Base-by-base conservation (phyloP, 64 coral and sea anemone genomes). In the Pocillopora damicornis region DNA sequence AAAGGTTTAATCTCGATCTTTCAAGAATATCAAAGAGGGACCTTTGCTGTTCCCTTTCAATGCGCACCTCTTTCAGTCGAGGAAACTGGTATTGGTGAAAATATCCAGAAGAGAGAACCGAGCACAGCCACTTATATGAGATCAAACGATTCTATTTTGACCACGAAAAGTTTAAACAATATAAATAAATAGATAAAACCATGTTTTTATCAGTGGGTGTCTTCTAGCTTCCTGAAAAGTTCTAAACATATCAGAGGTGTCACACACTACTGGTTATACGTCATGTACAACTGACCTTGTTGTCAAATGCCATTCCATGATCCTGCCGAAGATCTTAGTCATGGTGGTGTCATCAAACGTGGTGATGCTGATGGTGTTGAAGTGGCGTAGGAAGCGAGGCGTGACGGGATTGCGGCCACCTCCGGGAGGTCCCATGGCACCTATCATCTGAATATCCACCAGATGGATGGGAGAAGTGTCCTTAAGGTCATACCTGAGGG, bases 261-360 rank as follows among this genome's bases (percentile, higher is more conserved):
- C 83, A 18, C 57, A 56, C 75, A 51, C 42, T 1, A 51, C 42
- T 51, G 7, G 42, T 51, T 51, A 61, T 18, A 6, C 75, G 51
- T 22, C 36, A 17, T 59, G 15, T 60, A 61, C n/a, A 88, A 83
- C 42, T 51, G 88, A 99, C 97, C 89, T 99, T 84, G 93, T 99
- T 57, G 88, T 91, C n/a, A 99, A 86, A 68, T 99, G 97, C 97
- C 97, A 99, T 65, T 99, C 91, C 85, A 99, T 95, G 63, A 99
- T 94, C 88, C 97, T 89, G 73, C 97, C 86, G 74, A 99, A 99
- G 74, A 99, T 99, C 90, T 99, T 99, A 22, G 77, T 88, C 97
- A 99, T 99, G 4, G 97, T 99, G 25, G 67, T 75, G 65, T 99
- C 97, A 64, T 99, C 97, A 79, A 99, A 99, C 73, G 76, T 99